Base-by-base conservation (phyloP, 2,797 vertebrate genomes). In the Pseudochaenichthys georgianus region DNA sequence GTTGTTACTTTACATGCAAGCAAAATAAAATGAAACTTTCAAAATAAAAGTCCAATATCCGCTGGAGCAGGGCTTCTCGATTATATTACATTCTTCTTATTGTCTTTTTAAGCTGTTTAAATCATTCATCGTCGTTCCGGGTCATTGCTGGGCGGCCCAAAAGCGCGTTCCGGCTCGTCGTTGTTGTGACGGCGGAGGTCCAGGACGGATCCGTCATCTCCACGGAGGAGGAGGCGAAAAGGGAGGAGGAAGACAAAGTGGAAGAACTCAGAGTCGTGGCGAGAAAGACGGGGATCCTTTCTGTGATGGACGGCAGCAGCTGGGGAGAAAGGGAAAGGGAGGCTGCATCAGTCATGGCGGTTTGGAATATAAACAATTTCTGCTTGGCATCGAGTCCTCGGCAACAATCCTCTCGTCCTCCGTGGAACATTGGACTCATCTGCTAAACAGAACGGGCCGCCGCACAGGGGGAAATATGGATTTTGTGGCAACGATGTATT, bases 31-130 rank as follows among this genome's bases (percentile, higher is more conserved):
- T 19, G 23, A 80, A 83, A 76, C 70, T 72, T 85, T 80, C 47
- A 46, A 80, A 74, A 70, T 66, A 85, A 85, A 87, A 87, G 77
- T 80, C 86, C 83, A 79, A 81, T 62, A 75, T 87, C 86, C 63
- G 57, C 87, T 75, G 78, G 79, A 92, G 87, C 86, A 79, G 86
- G 78, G 77, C 81, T 86, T 90, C 83, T 92, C 19, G n/a, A 82
- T 90, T 92, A 93, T 93, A 88, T 93, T 93, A 94, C 92, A 93
- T 91, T 93, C 90, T 85, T 92, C 82, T 81, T 75, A 81, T 86
- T 83, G 88, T 89, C 87, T 92, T 31, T 45, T 68, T 63, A 84
- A 62, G 78, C 75, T 79, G 80, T 81, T 38, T 82, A 62, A 86
- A 86, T 90, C 87, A 87, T 90, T 92, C 84, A 74, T 55, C 77